These are phyloP conservation scores for Betta splendens DNA, from an alignment of 2,797 vertebrate species.

Conservation along the genomic window DNA sequence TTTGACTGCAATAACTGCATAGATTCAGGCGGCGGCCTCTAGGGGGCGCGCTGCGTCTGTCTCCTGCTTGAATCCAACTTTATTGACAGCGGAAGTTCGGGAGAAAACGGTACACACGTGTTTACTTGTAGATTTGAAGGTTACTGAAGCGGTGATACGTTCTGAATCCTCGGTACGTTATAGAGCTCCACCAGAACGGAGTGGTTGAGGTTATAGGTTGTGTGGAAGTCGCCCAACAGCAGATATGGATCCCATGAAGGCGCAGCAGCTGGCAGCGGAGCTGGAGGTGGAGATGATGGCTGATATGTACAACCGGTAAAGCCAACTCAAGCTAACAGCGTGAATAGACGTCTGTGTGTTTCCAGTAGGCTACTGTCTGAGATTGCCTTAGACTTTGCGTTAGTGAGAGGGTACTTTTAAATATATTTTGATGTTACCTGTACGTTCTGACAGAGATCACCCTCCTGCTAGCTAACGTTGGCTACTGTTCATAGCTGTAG, in stretches of 20 bases:
- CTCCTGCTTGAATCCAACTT: conserved; percentile 64
- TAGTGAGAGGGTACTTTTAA: too few relatives aligned
- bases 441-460: too few relatives aligned
- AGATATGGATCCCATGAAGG: conserved; percentile 92
- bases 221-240: conserved; percentile 1
- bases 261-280: conserved; percentile 95
- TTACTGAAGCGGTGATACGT: conserved; percentile 40
- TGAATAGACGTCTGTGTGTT: rapidly evolving
- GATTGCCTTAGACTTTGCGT: neutral
- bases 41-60: conserved; percentile 34
- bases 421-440: too few relatives aligned
- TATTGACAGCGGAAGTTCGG: conserved; percentile 70
- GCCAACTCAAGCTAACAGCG: conserved; percentile 14
- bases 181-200: conserved; percentile 23
- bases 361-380: too few relatives aligned
- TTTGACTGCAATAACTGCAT: too few relatives aligned
- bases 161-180: neutral
- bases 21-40: neutral
- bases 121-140: conserved; percentile 60
- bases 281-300: conserved; percentile 99
- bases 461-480: too few relatives aligned
- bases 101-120: conserved; percentile 63
- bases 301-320: conserved; percentile 98
- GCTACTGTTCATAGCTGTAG: too few relatives aligned
- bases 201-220: neutral